phyloP scores from a whole-genome alignment of 2,888 invertebrate genomes.

The Conistra vaccinii region DNA sequence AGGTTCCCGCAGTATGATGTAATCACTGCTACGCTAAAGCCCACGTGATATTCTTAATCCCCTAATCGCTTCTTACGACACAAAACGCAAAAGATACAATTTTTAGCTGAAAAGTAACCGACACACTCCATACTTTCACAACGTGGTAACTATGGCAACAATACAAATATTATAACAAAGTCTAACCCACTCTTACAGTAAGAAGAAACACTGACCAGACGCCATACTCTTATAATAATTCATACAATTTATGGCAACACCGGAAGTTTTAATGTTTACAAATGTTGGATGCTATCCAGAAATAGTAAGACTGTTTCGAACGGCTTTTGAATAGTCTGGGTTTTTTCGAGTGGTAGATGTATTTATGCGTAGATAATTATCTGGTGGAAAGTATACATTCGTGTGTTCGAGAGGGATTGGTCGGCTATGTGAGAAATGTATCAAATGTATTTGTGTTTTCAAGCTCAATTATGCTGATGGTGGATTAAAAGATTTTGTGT shows the following conservation, averaged over 20 bases:
- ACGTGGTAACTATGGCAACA: slow-evolving; percentile 35
- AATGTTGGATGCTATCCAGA: slow-evolving; percentile 64
- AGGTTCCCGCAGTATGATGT: slow-evolving; percentile 51
- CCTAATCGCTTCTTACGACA: slow-evolving; percentile 8
- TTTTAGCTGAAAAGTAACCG: not conserved
- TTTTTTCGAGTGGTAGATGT: slow-evolving; percentile 42
- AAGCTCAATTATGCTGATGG: slow-evolving; percentile 6
- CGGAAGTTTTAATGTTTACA: slow-evolving; percentile 67
- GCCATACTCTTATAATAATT: slow-evolving; percentile 43
- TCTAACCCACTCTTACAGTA: slow-evolving; percentile 22
- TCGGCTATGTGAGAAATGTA: slow-evolving; percentile 1
- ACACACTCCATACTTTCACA: slow-evolving; percentile 13
- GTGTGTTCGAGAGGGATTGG: not conserved
- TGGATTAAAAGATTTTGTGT: slow-evolving; percentile 17
- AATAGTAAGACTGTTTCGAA: slow-evolving; percentile 58
- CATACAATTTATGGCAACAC: slow-evolving; percentile 60
- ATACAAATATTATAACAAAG: slow-evolving; percentile 52
- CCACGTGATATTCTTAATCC: slow-evolving; percentile 17
- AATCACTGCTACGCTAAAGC: slow-evolving; percentile 25
- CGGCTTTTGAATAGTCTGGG: slow-evolving; percentile 31
- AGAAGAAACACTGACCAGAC: slow-evolving; percentile 59
- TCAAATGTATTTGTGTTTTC: slow-evolving; percentile 27
- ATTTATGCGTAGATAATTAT: slow-evolving; percentile 34
- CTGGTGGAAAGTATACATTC: not conserved
- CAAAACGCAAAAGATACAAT: not conserved